A percentile compares a stretch with the other conserved stretches of the same genome.
phyloP scores from a whole-genome alignment of 2,888 invertebrate genomes.

The Euzophera pinguis region DNA sequence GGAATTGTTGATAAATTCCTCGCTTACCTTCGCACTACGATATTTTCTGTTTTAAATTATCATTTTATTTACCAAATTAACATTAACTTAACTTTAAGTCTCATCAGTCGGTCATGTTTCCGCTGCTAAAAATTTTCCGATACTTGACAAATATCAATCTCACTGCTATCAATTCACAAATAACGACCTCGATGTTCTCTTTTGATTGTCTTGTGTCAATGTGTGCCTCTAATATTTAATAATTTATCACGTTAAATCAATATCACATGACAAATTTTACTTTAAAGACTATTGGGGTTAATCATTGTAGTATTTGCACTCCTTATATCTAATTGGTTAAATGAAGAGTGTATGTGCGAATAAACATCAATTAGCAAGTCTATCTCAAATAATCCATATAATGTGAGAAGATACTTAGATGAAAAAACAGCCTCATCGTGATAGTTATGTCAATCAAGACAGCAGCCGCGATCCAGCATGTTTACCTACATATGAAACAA shows the following conservation, averaged over 20 bases:
- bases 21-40: too few species aligned
- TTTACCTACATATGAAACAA: background rate
- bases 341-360: too few species aligned
- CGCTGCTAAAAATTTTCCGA: background rate
- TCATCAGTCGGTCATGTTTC: background rate
- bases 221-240: background rate
- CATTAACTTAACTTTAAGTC: too few species aligned
- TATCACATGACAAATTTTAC: conserved; percentile 2
- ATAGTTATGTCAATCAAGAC: background rate
- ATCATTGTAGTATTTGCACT: background rate
- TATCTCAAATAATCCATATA: too few species aligned
- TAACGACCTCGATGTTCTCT: background rate
- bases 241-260: conserved; percentile 1
- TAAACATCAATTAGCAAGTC: too few species aligned
- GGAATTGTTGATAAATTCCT: too few species aligned
- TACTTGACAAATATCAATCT: background rate
- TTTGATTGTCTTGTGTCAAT: conserved; percentile 2
- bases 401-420: background rate
- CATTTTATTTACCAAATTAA: too few species aligned
- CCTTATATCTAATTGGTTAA: too few species aligned
- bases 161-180: too few species aligned
- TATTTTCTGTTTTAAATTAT: too few species aligned
- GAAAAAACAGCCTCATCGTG: background rate
- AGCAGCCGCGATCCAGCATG: background rate
- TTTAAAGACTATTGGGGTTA: background rate